These are phyloP conservation scores for Phymanthus crucifer DNA, from an alignment of 92 coral and sea anemone species.

Conservation along the genomic window DNA sequence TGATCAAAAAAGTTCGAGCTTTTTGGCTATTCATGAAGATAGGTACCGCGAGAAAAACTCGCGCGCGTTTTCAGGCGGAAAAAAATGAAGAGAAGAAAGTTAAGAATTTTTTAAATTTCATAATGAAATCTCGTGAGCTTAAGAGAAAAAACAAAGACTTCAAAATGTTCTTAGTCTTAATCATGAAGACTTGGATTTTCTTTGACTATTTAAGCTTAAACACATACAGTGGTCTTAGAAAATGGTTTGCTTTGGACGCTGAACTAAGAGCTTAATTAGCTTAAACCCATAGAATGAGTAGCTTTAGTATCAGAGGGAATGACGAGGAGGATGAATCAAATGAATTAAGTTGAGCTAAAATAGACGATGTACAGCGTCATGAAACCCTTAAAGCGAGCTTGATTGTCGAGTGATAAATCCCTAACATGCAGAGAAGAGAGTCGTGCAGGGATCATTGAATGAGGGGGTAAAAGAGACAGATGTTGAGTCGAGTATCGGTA, in stretches of 20 bases:
- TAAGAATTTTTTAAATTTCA: neutral
- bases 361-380: neutral
- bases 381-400: neutral
- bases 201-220: neutral
- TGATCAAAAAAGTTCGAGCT: neutral
- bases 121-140: neutral
- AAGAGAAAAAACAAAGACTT: neutral
- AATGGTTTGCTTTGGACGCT: neutral
- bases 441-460: neutral
- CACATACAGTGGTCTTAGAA: neutral
- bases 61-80: no score
- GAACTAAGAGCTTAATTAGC: neutral
- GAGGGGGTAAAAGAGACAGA: neutral
- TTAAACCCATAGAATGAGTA: constrained; percentile 2
- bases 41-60: neutral
- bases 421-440: neutral
- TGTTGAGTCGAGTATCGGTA: no score
- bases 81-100: no score
- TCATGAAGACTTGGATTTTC: neutral
- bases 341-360: neutral
- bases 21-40: neutral
- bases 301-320: neutral
- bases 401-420: neutral
- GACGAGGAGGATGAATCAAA: neutral
- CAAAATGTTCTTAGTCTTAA: neutral